phyloP scores from a whole-genome alignment of 2,888 invertebrate species.

The Drosophila multiciliata region DNA sequence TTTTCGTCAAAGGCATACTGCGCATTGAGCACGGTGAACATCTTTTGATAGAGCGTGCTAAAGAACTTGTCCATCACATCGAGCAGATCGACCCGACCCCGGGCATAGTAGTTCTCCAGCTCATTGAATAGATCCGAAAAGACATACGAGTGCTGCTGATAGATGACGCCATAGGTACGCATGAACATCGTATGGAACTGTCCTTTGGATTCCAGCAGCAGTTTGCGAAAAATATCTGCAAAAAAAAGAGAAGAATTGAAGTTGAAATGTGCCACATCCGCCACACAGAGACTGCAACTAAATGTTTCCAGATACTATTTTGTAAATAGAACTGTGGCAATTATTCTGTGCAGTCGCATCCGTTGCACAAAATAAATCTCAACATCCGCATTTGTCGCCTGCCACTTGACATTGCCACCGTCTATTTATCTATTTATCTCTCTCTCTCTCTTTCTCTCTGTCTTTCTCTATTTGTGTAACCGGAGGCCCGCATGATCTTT shows the following conservation, averaged over 20 bases:
- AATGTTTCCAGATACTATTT: constrained; percentile 57
- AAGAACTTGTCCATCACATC: constrained; percentile 97
- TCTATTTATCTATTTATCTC: not conserved
- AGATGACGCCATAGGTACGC: constrained; percentile 96
- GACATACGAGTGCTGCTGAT: constrained; percentile 96
- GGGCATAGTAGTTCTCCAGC: constrained; percentile 94
- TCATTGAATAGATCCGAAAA: constrained; percentile 96
- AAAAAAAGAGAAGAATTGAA: constrained; percentile 63
- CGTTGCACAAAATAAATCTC: constrained; percentile 61
- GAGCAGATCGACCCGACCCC: constrained; percentile 93
- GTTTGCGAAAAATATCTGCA: constrained; percentile 95
- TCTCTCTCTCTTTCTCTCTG: not conserved
- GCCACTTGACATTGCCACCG: constrained; percentile 42
- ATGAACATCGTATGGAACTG: constrained; percentile 98
- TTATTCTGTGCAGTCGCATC: constrained; percentile 49
- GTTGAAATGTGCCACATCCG: constrained; percentile 61
- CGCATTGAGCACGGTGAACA: constrained; percentile 97
- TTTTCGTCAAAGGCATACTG: constrained; percentile 95
- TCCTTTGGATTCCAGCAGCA: constrained; percentile 92
- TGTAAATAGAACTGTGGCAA: constrained; percentile 51
- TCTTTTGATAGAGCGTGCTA: constrained; percentile 95
- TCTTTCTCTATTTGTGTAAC: constrained; percentile 32
- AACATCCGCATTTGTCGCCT: constrained; percentile 74
- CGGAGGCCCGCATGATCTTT: constrained; percentile 59
- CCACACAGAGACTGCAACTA: constrained; percentile 4